A percentile compares a stretch with the other conserved stretches of the same genome.
These are phyloP conservation scores for Atractosteus spatula DNA, from an alignment of 2,113 vertebrate species.

Conservation along the genomic window DNA sequence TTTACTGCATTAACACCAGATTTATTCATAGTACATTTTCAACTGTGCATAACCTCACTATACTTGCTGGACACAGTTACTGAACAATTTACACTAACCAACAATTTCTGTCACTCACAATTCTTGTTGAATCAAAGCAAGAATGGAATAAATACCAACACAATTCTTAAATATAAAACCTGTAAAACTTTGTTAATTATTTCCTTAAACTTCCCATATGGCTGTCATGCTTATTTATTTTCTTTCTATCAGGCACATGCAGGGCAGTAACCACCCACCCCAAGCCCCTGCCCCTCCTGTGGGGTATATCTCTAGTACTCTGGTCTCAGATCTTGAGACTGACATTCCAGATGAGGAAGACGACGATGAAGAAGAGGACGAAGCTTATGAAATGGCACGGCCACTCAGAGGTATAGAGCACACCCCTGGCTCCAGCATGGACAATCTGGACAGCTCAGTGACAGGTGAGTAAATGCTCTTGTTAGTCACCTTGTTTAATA, in stretches of 20 bases:
- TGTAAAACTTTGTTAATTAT: too few relatives aligned
- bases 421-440: conserved; percentile 94
- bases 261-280: conserved; percentile 86
- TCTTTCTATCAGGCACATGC: conserved; percentile 81
- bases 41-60: too few relatives aligned
- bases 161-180: too few relatives aligned
- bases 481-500: not conserved
- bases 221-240: too few relatives aligned
- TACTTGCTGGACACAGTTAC: too few relatives aligned
- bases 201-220: too few relatives aligned
- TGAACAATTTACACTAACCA: too few relatives aligned
- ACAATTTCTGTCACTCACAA: too few relatives aligned
- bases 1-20: too few relatives aligned
- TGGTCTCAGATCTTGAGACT: conserved; percentile 95
- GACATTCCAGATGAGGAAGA: conserved; percentile 87
- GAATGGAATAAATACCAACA: too few relatives aligned
- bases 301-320: conserved; percentile 91
- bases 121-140: too few relatives aligned
- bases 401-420: conserved; percentile 85
- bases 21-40: too few relatives aligned
- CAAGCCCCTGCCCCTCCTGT: conserved; percentile 90
- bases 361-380: conserved; percentile 88
- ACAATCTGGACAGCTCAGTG: conserved; percentile 96
- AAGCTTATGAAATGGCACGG: conserved; percentile 84
- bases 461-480: conserved; percentile 72